Evolutionary conservation across 2,113 vertebrate genomes (phyloP), one percentile per base, ranked within the genome.

Genomic region (Casuarius casuarius): DNA sequence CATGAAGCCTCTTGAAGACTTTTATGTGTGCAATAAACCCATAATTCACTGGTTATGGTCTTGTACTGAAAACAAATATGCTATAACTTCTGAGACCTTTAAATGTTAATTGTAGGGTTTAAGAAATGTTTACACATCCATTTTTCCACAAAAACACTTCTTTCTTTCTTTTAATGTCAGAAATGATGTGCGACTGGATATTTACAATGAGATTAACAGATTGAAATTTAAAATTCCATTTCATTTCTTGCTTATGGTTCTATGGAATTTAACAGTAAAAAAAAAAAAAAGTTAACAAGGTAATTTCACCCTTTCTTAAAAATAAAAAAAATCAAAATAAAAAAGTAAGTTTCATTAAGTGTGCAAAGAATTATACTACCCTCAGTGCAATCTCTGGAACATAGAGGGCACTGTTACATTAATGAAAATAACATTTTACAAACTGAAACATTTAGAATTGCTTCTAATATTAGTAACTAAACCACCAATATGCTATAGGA

Each of bases 331-430:
- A 52, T 21, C 29, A 7, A 70, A 92, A 89, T 58, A 35, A 54
- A 87, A 28, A 58, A 48, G 2, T 44, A 68, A 38, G 3, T 71
- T 96, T 88, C 29, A 73, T 68, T 71, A 89, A 56, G 46, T 44
- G 28, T 74, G 68, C 31, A 40, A 81, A 92, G 8, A 92, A 51
- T 35, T 13, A 16, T 56, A 78, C 87, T 94, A 62, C 7, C 54
- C 95, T 76, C 80, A 72, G 42, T 97, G 42, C 89, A 82, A 31
- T 72, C 62, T 96, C 65, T 96, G 89, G 81, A 95, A 97, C 91
- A 89, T 97, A 98, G 97, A 97, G 95, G 97, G 96, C 65, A 63
- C 96, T 97, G 75, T 96, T 96, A 97, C 93, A 97, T 95, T 97
- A 97, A 97, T 75, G 92, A 97, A 97, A 74, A 97, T 80, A 52